A percentile compares a stretch with the other conserved stretches of the same genome.
phyloP scores from a whole-genome alignment of 2,113 vertebrate species.

The Megaceryle maxima region DNA sequence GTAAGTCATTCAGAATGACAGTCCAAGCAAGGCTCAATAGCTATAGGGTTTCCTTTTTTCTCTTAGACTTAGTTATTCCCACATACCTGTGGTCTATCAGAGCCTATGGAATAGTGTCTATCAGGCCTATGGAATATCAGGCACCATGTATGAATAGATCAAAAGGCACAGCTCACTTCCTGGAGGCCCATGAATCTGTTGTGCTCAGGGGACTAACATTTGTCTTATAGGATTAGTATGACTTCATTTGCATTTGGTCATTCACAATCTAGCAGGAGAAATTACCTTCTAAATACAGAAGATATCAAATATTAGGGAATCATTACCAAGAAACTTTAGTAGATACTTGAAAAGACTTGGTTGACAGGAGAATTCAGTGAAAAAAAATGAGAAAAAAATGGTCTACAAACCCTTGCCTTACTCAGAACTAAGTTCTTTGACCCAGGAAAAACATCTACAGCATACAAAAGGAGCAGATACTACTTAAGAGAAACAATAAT shows the following conservation, averaged over 20 bases:
- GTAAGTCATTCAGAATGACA: neutral
- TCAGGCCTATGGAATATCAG: neutral
- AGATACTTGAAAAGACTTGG: neutral
- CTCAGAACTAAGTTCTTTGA: neutral
- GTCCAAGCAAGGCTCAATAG: neutral
- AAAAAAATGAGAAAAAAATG: neutral
- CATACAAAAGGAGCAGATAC: neutral
- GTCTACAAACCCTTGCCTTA: neutral
- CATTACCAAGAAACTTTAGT: neutral
- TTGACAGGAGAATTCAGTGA: neutral
- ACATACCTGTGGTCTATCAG: neutral
- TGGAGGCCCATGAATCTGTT: neutral
- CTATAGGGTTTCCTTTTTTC: neutral
- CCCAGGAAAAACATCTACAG: neutral
- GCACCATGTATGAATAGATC: accelerated
- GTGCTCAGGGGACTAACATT: neutral
- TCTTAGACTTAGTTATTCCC: neutral
- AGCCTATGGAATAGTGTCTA: neutral
- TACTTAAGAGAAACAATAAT: neutral
- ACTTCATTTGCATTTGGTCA: neutral
- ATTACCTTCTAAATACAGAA: neutral
- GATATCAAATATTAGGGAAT: neutral
- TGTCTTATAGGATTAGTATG: neutral
- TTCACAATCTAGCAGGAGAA: neutral
- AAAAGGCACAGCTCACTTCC: neutral